Percentiles rank a stretch among this genome's conserved stretches.
Conservation (phyloP, 1,140 invertebrate genomes). For the Dermatophagoides farinae region DNA sequence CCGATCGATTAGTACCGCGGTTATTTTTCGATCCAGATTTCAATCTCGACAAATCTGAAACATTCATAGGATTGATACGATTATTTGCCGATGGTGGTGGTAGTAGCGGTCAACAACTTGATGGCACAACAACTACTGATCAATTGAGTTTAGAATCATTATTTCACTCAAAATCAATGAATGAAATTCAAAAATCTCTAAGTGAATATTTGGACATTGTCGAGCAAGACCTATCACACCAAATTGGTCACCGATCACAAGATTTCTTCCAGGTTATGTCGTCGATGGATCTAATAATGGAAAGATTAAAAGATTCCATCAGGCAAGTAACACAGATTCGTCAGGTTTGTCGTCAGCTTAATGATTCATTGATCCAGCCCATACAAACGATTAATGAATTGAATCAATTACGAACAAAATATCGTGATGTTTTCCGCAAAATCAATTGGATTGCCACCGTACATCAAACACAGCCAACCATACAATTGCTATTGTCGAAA, state of each 20-base stretch:
- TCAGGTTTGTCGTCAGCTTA: conserved; percentile 9
- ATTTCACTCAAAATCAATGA: conserved; percentile 11
- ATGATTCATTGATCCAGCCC: conserved; percentile 36
- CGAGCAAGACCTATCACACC: conserved; percentile 81
- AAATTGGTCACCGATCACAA: conserved; percentile 83
- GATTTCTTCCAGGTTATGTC: conserved; percentile 94
- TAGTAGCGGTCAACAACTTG: too few species aligned
- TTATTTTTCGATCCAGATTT: background rate
- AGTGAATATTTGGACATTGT: conserved; percentile 85
- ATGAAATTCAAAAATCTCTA: conserved; percentile 31
- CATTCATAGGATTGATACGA: conserved; percentile 3
- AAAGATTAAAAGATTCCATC: conserved; percentile 61
- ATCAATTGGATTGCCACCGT: conserved; percentile 82
- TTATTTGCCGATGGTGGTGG: background rate
- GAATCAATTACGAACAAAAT: conserved; percentile 15
- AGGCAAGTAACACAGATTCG: conserved; percentile 36
- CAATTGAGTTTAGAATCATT: conserved; percentile 13
- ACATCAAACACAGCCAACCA: conserved; percentile 89
- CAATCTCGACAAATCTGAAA: background rate
- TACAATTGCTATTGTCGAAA: conserved; percentile 56
- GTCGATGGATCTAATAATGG: conserved; percentile 77
- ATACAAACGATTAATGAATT: conserved; percentile 14
- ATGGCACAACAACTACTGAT: conserved; percentile 52
- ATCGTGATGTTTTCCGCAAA: conserved; percentile 14
- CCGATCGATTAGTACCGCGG: conserved; percentile 1